These are phyloP conservation scores for Arothron firmamentum DNA, from an alignment of 2,113 vertebrate genomes.

Conservation along the genomic window DNA sequence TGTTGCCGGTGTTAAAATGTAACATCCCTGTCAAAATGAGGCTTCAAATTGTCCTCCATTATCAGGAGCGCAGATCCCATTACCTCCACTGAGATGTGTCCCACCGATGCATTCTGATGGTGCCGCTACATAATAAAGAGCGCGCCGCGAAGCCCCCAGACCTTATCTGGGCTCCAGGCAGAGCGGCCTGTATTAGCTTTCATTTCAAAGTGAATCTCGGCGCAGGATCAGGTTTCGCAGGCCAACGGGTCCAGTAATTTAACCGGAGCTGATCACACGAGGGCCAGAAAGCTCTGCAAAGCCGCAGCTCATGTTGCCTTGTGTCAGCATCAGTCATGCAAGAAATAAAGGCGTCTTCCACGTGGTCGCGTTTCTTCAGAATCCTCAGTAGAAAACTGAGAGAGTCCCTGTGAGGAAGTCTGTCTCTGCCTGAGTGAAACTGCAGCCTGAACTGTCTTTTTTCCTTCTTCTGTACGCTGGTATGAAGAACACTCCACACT, in stretches of 20 bases:
- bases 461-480: too few species aligned
- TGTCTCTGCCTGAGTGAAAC: slow-evolving; percentile 26
- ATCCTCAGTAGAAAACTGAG: slow-evolving; percentile 40
- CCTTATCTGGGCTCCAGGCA: slow-evolving; percentile 52
- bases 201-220: slow-evolving; percentile 59
- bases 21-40: slow-evolving; percentile 46
- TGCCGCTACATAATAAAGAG: slow-evolving; percentile 43
- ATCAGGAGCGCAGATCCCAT: slow-evolving; percentile 51
- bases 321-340: slow-evolving; percentile 46
- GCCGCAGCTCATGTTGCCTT: slow-evolving; percentile 60
- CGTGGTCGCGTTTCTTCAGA: slow-evolving; percentile 43
- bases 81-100: slow-evolving; percentile 43
- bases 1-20: slow-evolving; percentile 24
- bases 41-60: slow-evolving; percentile 52
- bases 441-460: not conserved
- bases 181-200: slow-evolving; percentile 53
- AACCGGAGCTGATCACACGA: slow-evolving; percentile 59
- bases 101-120: slow-evolving; percentile 47
- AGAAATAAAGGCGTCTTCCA: slow-evolving; percentile 44
- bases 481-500: too few species aligned
- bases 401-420: slow-evolving; percentile 32
- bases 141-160: slow-evolving; percentile 35
- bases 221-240: slow-evolving; percentile 57
- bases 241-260: slow-evolving; percentile 46
- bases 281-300: slow-evolving; percentile 44